A percentile compares a stretch with the other conserved stretches of the same genome.
phyloP scores from a whole-genome alignment of 1,140 invertebrate species.

The Drosophila bocqueti region DNA sequence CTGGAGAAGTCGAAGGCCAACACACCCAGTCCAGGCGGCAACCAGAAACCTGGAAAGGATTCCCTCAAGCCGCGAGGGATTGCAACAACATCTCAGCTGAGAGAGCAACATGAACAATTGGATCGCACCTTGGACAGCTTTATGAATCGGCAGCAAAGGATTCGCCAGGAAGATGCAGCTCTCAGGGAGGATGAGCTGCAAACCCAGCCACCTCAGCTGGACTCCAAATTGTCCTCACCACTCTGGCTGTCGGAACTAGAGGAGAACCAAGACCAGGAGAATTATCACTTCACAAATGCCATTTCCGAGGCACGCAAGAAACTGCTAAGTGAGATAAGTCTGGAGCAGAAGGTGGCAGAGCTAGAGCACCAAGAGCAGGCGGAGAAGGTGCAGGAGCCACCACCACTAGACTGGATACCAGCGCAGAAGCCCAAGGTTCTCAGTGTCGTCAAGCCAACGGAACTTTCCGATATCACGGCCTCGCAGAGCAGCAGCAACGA shows the following conservation, averaged over 20 bases:
- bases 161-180: conserved; percentile 13
- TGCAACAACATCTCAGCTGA: conserved; percentile 9
- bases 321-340: conserved; percentile 28
- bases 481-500: conserved; percentile 27
- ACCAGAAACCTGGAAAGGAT: conserved; percentile 1
- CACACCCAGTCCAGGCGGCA: conserved; percentile 10
- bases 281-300: conserved; percentile 67
- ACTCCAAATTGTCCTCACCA: conserved; percentile 22
- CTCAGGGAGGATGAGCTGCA: neutral
- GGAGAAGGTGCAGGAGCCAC: neutral
- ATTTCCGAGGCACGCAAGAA: conserved; percentile 55
- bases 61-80: neutral
- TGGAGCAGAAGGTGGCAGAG: neutral
- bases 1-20: conserved; percentile 54
- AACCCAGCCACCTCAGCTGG: neutral
- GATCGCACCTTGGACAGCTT: conserved; percentile 42
- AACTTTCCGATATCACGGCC: conserved; percentile 2
- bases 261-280: conserved; percentile 24
- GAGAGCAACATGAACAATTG: conserved; percentile 41
- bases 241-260: conserved; percentile 40
- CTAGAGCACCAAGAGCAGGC: neutral
- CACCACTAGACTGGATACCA: neutral
- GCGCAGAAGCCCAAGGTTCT: conserved; percentile 5
- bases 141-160: conserved; percentile 39
- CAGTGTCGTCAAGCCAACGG: conserved; percentile 1